A percentile compares a stretch with the other conserved stretches of the same genome.
Evolutionary conservation across 2,797 vertebrate species (phyloP).

Genomic region (Morelia viridis): DNA sequence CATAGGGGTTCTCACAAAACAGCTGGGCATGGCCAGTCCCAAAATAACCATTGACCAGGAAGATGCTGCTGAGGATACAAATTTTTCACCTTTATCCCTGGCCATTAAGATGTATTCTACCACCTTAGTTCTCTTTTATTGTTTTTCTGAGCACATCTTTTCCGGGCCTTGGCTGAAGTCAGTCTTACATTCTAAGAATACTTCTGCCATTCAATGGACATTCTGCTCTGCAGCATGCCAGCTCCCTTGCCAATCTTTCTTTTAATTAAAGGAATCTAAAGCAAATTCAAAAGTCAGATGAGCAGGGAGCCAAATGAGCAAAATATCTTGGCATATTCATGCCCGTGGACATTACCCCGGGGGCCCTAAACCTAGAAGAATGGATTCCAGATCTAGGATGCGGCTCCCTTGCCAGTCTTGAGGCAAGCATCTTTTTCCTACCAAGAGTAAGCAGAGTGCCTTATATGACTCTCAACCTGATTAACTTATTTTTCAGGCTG

Average conservation of each 20-base stretch:
- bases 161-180: background rate
- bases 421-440: background rate
- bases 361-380: background rate
- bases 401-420: background rate
- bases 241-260: background rate
- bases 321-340: background rate
- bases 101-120: background rate
- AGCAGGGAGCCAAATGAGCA: background rate
- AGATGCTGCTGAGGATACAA: too few relatives aligned
- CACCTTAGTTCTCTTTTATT: background rate
- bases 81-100: background rate
- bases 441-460: too few relatives aligned
- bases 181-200: background rate
- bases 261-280: background rate
- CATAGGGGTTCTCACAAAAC: background rate
- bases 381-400: background rate
- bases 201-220: background rate
- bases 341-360: background rate
- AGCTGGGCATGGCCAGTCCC: background rate
- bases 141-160: background rate
- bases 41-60: background rate
- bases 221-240: background rate
- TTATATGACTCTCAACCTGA: background rate
- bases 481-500: slow-evolving; percentile 64
- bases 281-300: background rate